Conservation (phyloP, 2,113 vertebrate species). For the Elaphurus davidianus region DNA sequence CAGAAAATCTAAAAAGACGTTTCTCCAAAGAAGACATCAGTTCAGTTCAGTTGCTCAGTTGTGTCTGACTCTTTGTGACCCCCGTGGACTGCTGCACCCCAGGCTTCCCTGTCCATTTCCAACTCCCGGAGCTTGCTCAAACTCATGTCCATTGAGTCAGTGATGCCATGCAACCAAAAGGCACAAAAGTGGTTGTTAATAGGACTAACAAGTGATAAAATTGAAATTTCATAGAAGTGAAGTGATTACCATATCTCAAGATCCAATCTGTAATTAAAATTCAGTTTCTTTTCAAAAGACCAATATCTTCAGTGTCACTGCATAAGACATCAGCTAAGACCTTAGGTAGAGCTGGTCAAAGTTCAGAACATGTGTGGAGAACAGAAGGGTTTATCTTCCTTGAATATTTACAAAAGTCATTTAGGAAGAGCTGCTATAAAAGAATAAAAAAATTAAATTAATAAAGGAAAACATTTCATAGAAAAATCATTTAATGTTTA, state of each 20-base stretch:
- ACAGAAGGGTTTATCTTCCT: neutral
- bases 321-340: neutral
- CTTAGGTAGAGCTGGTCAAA: neutral
- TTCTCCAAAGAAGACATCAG: neutral
- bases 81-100: rapidly evolving
- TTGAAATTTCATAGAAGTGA: neutral
- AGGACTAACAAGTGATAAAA: neutral
- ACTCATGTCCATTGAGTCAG: neutral
- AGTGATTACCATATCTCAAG: neutral
- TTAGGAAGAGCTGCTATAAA: neutral
- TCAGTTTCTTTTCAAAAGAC: neutral
- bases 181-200: neutral
- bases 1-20: neutral
- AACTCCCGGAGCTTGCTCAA: neutral
- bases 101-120: neutral
- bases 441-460: neutral
- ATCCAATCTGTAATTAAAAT: neutral
- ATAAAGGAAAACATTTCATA: neutral
- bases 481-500: neutral
- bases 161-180: neutral
- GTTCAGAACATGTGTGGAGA: neutral
- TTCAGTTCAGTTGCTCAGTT: neutral
- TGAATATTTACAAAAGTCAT: neutral
- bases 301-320: neutral
- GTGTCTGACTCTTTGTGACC: neutral